phyloP scores from a whole-genome alignment of 1,140 invertebrate genomes.

The Neoseiulus cucumeris region DNA sequence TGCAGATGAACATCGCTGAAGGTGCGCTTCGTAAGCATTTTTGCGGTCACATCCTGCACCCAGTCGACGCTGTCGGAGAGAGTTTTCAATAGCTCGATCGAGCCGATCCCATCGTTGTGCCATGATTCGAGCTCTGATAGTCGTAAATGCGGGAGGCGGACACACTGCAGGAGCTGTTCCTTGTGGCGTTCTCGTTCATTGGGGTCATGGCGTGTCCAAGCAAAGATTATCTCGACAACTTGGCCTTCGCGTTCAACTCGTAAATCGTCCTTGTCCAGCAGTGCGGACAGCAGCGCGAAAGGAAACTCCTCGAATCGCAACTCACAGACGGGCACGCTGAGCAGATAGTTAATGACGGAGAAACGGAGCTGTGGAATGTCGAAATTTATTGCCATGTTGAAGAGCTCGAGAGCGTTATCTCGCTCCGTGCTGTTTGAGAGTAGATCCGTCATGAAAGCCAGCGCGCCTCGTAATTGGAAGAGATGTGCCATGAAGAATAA shows the following conservation, averaged over 20 bases:
- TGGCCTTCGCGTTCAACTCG: conserved; percentile 3
- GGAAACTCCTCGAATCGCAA: conserved; percentile 2
- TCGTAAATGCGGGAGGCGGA: background rate
- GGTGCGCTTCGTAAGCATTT: background rate
- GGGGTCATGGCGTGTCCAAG: background rate
- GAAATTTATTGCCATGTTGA: background rate
- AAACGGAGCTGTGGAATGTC: background rate
- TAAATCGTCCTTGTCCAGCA: background rate
- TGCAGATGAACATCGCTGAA: background rate
- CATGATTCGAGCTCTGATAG: background rate
- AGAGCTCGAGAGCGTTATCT: background rate
- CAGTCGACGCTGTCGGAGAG: background rate
- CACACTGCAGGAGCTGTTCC: background rate
- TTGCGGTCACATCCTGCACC: background rate
- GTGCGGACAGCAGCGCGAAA: background rate
- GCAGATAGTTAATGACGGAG: background rate
- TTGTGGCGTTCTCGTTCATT: background rate
- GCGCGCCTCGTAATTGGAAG: background rate
- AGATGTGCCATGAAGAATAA: background rate
- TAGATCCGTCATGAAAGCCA: background rate
- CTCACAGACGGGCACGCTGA: background rate
- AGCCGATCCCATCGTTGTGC: background rate
- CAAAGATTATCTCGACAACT: background rate
- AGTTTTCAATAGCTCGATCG: background rate
- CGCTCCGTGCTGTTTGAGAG: background rate